Evolutionary conservation across 2,113 vertebrate genomes (phyloP).

Genomic region (Brachyhypopomus occidentalis): DNA sequence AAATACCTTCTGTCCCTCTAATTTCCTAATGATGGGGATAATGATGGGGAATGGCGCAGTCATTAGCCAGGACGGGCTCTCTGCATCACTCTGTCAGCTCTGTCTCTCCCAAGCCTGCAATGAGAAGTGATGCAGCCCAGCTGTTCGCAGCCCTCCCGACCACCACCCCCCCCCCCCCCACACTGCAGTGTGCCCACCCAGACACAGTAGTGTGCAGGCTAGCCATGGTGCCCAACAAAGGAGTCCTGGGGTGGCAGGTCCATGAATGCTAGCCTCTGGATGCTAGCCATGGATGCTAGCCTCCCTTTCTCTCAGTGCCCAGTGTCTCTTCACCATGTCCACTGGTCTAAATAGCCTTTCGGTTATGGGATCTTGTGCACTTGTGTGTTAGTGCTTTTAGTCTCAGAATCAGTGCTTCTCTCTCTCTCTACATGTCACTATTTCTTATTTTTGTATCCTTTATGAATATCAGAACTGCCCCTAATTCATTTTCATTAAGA

Average conservation of each 20-base stretch:
- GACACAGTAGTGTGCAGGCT: background rate
- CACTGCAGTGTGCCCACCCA: slow-evolving; percentile 4
- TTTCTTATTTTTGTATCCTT: too few relatives aligned
- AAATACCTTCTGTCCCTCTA: slow-evolving; percentile 99
- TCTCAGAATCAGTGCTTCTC: background rate
- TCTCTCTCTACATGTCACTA: too few relatives aligned
- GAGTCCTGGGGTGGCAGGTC: background rate
- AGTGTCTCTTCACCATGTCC: too few relatives aligned
- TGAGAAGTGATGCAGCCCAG: slow-evolving; percentile 98
- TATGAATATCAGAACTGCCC: too few relatives aligned
- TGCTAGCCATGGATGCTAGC: background rate
- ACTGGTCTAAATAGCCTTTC: too few relatives aligned
- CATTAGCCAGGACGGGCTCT: slow-evolving; percentile 98
- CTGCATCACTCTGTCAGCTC: slow-evolving; percentile 98
- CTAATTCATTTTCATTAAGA: background rate
- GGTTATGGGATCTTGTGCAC: background rate
- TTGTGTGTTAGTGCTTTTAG: background rate
- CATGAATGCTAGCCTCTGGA: background rate
- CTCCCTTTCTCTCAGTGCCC: background rate
- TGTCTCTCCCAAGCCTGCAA: slow-evolving; percentile 88
- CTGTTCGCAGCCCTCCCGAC: slow-evolving; percentile 75
- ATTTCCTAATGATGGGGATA: slow-evolving; percentile 99
- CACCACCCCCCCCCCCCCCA: background rate
- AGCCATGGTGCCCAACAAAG: slow-evolving; percentile 9
- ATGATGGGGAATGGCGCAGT: slow-evolving; percentile 99